These are phyloP conservation scores for Podarcis muralis DNA, from an alignment of 2,113 vertebrate species.

Conservation along the genomic window DNA sequence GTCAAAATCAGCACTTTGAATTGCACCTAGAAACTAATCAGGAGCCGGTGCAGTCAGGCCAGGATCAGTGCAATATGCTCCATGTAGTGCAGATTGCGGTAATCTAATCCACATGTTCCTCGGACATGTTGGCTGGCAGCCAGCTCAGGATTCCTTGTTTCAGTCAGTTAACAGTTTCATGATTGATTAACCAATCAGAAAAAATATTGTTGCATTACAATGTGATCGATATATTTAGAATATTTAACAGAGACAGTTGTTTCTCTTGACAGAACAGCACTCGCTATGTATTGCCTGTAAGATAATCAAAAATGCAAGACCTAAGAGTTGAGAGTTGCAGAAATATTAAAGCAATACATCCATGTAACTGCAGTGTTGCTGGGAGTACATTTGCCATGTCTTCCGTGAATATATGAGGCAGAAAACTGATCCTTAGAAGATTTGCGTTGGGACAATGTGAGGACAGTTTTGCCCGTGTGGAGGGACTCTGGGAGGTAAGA, in stretches of 20 bases:
- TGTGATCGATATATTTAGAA: background rate
- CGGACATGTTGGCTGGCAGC: background rate
- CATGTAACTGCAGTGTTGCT: background rate
- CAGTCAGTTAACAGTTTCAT: background rate
- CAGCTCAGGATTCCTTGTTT: background rate
- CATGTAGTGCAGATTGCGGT: background rate
- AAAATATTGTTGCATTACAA: background rate
- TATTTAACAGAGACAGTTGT: background rate
- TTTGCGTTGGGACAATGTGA: background rate
- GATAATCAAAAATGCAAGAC: background rate
- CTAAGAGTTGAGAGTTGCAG: background rate
- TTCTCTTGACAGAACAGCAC: background rate
- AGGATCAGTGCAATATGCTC: background rate
- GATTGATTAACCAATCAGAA: constrained; percentile 20
- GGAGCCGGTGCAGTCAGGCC: too few species aligned
- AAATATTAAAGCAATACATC: constrained; percentile 1
- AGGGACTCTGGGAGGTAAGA: background rate
- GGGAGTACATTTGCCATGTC: background rate
- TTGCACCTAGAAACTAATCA: too few species aligned
- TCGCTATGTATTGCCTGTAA: background rate
- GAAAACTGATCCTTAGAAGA: background rate
- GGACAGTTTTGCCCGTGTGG: background rate
- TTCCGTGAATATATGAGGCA: background rate
- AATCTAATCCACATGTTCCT: background rate
- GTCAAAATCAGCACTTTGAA: too few species aligned